Conservation (phyloP, 2,888 invertebrate genomes). For the Odontocolon sp. region DNA sequence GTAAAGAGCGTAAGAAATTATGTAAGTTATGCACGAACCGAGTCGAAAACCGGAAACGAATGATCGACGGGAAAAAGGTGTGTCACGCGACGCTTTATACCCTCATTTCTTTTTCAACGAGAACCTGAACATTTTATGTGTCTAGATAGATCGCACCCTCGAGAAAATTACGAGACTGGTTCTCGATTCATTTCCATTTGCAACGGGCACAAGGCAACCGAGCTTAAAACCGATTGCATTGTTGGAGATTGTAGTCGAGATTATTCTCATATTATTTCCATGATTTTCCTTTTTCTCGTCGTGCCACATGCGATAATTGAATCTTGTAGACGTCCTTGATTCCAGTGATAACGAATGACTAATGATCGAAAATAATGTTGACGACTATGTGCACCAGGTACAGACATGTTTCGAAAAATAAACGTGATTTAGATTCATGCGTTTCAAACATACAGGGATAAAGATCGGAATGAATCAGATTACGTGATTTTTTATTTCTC, state of each 20-base stretch:
- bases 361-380: background rate
- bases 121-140: slow-evolving; percentile 5
- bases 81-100: slow-evolving; percentile 25
- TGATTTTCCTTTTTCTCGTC: background rate
- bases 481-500: background rate
- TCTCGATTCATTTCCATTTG: too few relatives aligned
- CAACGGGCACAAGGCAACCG: too few relatives aligned
- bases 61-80: slow-evolving; percentile 38
- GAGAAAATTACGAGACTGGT: too few relatives aligned
- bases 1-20: background rate
- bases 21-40: slow-evolving; percentile 8
- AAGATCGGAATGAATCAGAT: background rate
- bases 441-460: background rate
- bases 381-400: background rate
- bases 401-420: background rate
- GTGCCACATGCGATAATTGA: background rate
- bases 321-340: background rate
- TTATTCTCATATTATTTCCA: too few relatives aligned
- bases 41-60: slow-evolving; percentile 30
- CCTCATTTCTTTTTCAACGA: slow-evolving; percentile 17
- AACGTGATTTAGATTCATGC: background rate
- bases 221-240: too few relatives aligned
- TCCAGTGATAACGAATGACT: slow-evolving; percentile 12
- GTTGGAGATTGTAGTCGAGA: too few relatives aligned
- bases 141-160: too few relatives aligned